phyloP scores from a whole-genome alignment of 2,797 vertebrate species.

The Crenuchus spilurus region DNA sequence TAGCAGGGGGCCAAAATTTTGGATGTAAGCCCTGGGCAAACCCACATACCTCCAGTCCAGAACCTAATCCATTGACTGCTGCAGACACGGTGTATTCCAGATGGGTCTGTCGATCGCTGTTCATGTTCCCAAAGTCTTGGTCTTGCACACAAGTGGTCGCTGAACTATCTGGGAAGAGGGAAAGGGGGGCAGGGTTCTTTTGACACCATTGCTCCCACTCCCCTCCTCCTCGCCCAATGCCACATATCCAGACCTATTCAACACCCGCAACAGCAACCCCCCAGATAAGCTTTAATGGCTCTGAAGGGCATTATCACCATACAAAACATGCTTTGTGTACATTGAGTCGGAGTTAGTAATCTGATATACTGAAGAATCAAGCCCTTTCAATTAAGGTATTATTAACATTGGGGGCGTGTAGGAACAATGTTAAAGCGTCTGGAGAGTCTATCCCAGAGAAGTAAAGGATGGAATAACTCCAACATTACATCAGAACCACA shows the following conservation, averaged over 20 bases:
- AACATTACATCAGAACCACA: conserved; percentile 68
- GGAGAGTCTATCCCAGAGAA: conserved; percentile 38
- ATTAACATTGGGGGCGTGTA: conserved; percentile 52
- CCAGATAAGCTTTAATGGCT: conserved; percentile 61
- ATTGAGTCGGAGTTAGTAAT: conserved; percentile 66
- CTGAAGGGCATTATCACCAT: conserved; percentile 64
- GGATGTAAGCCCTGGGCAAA: conserved; percentile 24
- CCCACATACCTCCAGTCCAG: conserved; percentile 35
- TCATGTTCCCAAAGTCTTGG: not conserved
- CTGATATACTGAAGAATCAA: conserved; percentile 67
- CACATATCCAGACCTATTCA: conserved; percentile 63
- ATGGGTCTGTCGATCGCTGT: conserved; percentile 43
- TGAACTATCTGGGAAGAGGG: not conserved
- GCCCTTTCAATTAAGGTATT: conserved; percentile 65
- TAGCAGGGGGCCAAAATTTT: conserved; percentile 3
- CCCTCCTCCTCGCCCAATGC: conserved; percentile 49
- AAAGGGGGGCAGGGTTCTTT: conserved; percentile 53
- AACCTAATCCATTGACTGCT: conserved; percentile 52
- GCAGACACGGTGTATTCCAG: conserved; percentile 55
- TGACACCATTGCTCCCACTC: conserved; percentile 55
- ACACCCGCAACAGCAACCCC: conserved; percentile 49
- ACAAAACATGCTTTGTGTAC: conserved; percentile 75
- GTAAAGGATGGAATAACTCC: conserved; percentile 55
- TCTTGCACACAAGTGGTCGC: conserved; percentile 6
- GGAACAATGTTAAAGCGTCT: conserved; percentile 45